phyloP scores from a whole-genome alignment of 2,113 vertebrate genomes.

The Camelus dromedarius region DNA sequence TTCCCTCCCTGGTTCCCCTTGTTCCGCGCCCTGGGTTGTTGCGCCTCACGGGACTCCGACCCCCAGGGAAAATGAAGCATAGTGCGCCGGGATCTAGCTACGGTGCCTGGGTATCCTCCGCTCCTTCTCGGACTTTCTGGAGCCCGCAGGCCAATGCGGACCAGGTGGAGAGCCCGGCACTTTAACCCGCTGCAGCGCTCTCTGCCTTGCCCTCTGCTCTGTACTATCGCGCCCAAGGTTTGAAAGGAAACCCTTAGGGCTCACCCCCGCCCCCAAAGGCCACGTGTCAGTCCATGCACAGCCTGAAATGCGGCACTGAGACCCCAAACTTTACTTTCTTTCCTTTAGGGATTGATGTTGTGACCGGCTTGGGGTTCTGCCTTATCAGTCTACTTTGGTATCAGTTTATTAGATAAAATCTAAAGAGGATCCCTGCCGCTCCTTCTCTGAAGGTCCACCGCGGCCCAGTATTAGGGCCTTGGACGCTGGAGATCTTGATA shows the following conservation, averaged over 20 bases:
- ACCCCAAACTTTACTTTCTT: conserved; percentile 65
- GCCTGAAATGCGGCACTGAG: neutral
- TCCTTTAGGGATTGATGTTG: conserved; percentile 36
- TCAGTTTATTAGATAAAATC: conserved; percentile 60
- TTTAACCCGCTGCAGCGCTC: neutral
- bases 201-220: neutral
- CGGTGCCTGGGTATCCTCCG: neutral
- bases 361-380: neutral
- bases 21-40: neutral
- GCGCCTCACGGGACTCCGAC: neutral
- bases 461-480: conserved; percentile 34
- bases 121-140: neutral
- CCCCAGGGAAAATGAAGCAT: neutral
- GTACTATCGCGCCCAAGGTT: neutral
- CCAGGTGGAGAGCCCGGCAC: conserved; percentile 8
- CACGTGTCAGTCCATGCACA: conserved; percentile 63
- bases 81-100: neutral
- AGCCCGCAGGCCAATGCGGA: neutral
- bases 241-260: conserved; percentile 36
- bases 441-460: neutral
- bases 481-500: neutral
- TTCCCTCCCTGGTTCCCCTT: neutral
- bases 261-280: conserved; percentile 51
- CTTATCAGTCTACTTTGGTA: neutral
- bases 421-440: neutral